Conservation (phyloP, 2,797 vertebrate species). For the Neostethus bicornis region DNA sequence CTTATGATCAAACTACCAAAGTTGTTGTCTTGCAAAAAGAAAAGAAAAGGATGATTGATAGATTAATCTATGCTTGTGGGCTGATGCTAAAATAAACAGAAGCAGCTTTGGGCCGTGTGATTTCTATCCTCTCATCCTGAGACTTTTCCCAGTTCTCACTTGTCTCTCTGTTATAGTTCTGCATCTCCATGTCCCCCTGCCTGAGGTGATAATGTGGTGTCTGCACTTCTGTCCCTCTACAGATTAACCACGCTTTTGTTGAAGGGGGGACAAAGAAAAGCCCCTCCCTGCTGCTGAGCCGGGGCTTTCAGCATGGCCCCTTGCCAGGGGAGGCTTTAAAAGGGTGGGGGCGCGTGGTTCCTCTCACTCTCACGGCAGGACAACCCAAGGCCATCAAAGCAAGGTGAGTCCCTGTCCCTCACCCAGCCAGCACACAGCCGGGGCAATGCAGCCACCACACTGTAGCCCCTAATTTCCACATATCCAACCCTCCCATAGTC, state of each 20-base stretch:
- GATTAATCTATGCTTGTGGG: neutral
- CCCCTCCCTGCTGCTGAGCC: conserved; percentile 86
- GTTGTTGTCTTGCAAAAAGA: too few species aligned
- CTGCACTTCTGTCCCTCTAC: conserved; percentile 81
- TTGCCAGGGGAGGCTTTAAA: conserved; percentile 91
- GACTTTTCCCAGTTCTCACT: conserved; percentile 20
- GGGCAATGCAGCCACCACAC: conserved; percentile 29
- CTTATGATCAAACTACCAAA: neutral
- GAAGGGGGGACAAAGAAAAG: conserved; percentile 50
- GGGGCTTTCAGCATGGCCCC: conserved; percentile 81
- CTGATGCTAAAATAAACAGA: conserved; percentile 1
- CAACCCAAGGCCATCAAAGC: conserved; percentile 75
- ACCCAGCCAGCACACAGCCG: conserved; percentile 20
- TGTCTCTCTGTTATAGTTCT: conserved; percentile 17
- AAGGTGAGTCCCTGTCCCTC: conserved; percentile 79
- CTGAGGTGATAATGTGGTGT: conserved; percentile 74
- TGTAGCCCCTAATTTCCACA: conserved; percentile 27
- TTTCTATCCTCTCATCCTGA: neutral
- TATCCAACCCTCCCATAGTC: conserved; percentile 7
- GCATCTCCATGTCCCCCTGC: conserved; percentile 17
- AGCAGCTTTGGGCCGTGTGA: neutral
- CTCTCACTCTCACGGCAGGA: conserved; percentile 81
- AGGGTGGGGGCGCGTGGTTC: conserved; percentile 76
- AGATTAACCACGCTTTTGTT: conserved; percentile 79
- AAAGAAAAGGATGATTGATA: conserved; percentile 7